phyloP scores from a whole-genome alignment of 2,113 vertebrate genomes.

The Excalfactoria chinensis region DNA sequence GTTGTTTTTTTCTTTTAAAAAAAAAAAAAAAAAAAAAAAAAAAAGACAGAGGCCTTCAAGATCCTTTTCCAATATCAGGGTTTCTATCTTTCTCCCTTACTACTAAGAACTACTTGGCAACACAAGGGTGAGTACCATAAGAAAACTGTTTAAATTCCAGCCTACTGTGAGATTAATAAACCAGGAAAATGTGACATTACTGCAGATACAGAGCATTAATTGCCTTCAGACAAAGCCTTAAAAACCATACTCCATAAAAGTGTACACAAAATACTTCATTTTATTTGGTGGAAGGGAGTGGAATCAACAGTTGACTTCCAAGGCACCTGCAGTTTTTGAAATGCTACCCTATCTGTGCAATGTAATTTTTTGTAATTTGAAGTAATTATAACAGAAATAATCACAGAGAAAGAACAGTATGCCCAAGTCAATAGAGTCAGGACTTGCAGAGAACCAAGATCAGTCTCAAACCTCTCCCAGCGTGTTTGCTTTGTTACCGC shows the following conservation, averaged over 20 bases:
- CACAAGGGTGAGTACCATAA: not conserved
- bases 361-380: not conserved
- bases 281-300: not conserved
- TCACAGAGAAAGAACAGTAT: not conserved
- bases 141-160: conserved; percentile 63
- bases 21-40: not conserved
- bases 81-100: not conserved
- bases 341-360: not conserved
- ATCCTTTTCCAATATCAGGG: not conserved
- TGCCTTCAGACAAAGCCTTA: conserved; percentile 52
- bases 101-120: conserved; percentile 27
- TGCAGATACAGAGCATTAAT: conserved; percentile 51
- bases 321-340: not conserved
- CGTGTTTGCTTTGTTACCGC: fast-evolving
- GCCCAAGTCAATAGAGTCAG: not conserved
- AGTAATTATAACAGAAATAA: not conserved
- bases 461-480: not conserved
- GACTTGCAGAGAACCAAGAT: not conserved
- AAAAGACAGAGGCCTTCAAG: not conserved
- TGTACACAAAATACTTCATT: not conserved
- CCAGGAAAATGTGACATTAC: conserved; percentile 58
- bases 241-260: conserved; percentile 13
- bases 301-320: not conserved
- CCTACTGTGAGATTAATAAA: conserved; percentile 74
- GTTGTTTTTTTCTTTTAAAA: too few relatives aligned